Base-by-base conservation (phyloP, 2,113 vertebrate species). In the Oreotrochilus melanogaster region DNA sequence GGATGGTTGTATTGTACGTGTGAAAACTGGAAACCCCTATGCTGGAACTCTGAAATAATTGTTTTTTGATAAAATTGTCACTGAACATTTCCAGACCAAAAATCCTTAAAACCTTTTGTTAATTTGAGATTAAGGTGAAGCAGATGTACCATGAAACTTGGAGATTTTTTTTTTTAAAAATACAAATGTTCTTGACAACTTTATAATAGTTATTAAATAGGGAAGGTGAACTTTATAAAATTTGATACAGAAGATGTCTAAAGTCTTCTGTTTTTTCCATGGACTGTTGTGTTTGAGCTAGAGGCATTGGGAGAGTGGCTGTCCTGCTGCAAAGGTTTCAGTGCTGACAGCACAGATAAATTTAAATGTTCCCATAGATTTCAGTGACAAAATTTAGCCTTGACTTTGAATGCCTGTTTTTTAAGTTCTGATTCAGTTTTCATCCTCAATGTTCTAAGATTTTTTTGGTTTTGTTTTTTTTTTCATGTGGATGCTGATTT, bases 91-190 rank as follows among this genome's bases (percentile, higher is more conserved):
- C 39, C 78, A 93, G 85, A 78, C 19, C 25, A 73, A 92, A 96
- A 79, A 1, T 19, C 19, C 19, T 66, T 37, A 73, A 88, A 83
- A 8, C 7, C 14, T 88, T 88, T 73, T 31, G 10, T 73, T 80
- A 83, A 79, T 91, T 60, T 92, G 45, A 37, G 50, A 1, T 87
- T 92, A 62, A 89, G 71, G 66, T 91, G 93, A 83, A 92, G 64
- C 60, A 94, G 74, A 92, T 66, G 57, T 62, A 70, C 24, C 43
- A 45, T 28, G 18, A 60, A 80, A 73, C 25, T 74, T 50, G 22
- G 10, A 18, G 4, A 0, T 37, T 37, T 37, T 37, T 37, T 37
- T 37, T 37, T 37, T 37, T 9, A 1, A 30, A 53, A 17, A 16
- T 14, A 42, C 6, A 82, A 82, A 43, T 35, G 9, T 47, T 78